Base-by-base conservation (phyloP, 2,888 invertebrate genomes). In the Acanthococcus lagerstroemiae region DNA sequence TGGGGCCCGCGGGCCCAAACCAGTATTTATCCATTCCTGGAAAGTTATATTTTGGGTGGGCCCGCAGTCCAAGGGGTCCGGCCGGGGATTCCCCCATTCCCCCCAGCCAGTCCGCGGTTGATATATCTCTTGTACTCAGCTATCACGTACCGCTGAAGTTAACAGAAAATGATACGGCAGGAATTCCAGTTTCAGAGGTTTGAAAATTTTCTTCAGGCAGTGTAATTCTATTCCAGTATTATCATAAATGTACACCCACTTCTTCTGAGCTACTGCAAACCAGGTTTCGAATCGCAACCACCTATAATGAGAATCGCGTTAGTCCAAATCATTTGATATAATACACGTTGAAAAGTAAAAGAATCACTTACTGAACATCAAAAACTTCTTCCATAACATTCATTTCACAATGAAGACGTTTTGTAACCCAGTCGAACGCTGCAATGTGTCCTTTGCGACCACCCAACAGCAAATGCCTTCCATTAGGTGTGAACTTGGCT, bases 381-480 rank as follows among this genome's bases (percentile, higher is more conserved):
- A 88, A 85, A 19, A 96, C 84, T 66, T 89, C 86, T 78, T 99
- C 97, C 91, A 93, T 94, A 1, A 95, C 95, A 80, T 96, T 96
- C 27, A 95, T 87, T 80, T 99, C 99, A 80, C 91, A 95, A 72
- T 89, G 84, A 25, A 99, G 78, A 71, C 85, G 86, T 77, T 99
- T 99, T 1, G 95, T 94, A 12, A 95, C 82, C 99, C 97, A 99
- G 76, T 99, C 97, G 74, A 99, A 86, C 2, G 94, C 91, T 27
- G 97, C 95, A 7, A 99, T 80, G 77, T 99, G 99, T 0, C 99
- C 99, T 72, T 81, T 85, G 67, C 82, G 83, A 1, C 99, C 96
- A 30, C 92, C 94, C 19, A 96, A 72, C 12, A 94, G 76, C 69
- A 96, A 78, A 76, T 90, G 87, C 52, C 93, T 79, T 0, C 93